Evolutionary conservation across 2,888 invertebrate species (phyloP).

Genomic region (Phorcus lineatus): DNA sequence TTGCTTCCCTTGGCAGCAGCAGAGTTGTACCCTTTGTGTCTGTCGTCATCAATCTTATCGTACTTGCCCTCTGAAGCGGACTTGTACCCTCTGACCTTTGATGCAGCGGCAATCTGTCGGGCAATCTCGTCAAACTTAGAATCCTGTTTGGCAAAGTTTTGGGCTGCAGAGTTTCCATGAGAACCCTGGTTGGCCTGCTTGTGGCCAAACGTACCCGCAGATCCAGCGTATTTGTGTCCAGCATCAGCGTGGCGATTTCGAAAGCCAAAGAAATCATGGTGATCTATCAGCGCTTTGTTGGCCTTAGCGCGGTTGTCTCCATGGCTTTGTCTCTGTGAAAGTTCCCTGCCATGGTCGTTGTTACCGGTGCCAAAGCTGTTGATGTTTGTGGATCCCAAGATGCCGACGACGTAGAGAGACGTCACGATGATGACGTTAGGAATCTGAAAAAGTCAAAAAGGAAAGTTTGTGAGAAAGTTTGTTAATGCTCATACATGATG

Average conservation of each 20-base stretch:
- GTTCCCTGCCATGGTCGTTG: not conserved
- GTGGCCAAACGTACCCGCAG: not conserved
- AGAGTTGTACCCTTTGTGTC: conserved; percentile 33
- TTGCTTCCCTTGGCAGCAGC: conserved; percentile 33
- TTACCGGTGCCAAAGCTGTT: not conserved
- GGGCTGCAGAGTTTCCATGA: conserved; percentile 12
- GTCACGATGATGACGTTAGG: not conserved
- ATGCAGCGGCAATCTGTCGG: conserved; percentile 7
- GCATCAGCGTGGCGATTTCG: not conserved
- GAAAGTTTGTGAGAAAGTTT: too few species aligned
- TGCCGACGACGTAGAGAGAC: not conserved
- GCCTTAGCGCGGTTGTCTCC: not conserved
- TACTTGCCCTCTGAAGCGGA: conserved; percentile 12
- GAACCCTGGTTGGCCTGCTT: not conserved
- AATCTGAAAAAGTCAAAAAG: not conserved
- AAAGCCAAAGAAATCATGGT: not conserved
- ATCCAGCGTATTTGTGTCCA: not conserved
- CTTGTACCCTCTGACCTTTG: conserved; percentile 7
- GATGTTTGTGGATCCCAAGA: not conserved
- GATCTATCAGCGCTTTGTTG: conserved; percentile 1
- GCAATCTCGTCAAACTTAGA: not conserved
- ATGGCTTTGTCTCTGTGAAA: not conserved
- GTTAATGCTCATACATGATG: too few species aligned
- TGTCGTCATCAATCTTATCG: conserved; percentile 18
- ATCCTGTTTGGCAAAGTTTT: conserved; percentile 3